A percentile compares a stretch with the other conserved stretches of the same genome.
Conservation (phyloP, 1,140 invertebrate species). For the Copidosoma floridanum region DNA sequence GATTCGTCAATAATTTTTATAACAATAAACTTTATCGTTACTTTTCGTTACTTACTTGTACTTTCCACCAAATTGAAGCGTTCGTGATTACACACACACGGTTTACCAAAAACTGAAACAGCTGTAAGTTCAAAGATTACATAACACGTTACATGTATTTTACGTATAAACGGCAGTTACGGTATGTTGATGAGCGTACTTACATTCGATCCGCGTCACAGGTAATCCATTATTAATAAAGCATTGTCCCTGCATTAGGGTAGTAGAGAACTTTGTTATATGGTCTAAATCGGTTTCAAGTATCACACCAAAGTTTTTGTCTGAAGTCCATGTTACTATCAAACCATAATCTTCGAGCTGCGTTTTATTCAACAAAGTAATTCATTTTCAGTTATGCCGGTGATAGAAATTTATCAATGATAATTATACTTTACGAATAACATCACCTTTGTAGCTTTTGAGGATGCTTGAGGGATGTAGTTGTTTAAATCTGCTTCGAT, state of each 20-base stretch:
- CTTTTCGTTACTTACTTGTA: constrained; percentile 47
- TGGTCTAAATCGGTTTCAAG: constrained; percentile 66
- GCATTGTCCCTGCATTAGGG: constrained; percentile 60
- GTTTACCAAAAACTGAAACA: constrained; percentile 57
- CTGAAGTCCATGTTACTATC: constrained; percentile 64
- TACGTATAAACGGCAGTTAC: no score
- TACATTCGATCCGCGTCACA: constrained; percentile 67
- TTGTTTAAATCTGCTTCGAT: constrained; percentile 54
- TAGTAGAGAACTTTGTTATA: constrained; percentile 61
- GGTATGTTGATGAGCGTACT: constrained; percentile 38
- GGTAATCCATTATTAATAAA: constrained; percentile 65
- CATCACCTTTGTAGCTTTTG: constrained; percentile 45
- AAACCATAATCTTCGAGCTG: constrained; percentile 68
- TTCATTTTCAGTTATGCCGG: not conserved
- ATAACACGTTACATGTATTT: not conserved
- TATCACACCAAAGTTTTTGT: constrained; percentile 62
- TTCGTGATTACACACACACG: constrained; percentile 48
- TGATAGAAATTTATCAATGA: not conserved
- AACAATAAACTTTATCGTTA: no score
- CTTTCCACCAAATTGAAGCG: constrained; percentile 36
- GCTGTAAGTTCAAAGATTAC: constrained; percentile 50
- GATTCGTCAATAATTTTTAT: constrained; percentile 1
- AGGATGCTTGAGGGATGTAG: constrained; percentile 39
- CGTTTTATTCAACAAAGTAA: constrained; percentile 20
- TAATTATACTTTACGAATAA: constrained; percentile 4